Evolutionary conservation across 1,140 invertebrate species (phyloP).

Genomic region (Stratiolaelaps scimitus): DNA sequence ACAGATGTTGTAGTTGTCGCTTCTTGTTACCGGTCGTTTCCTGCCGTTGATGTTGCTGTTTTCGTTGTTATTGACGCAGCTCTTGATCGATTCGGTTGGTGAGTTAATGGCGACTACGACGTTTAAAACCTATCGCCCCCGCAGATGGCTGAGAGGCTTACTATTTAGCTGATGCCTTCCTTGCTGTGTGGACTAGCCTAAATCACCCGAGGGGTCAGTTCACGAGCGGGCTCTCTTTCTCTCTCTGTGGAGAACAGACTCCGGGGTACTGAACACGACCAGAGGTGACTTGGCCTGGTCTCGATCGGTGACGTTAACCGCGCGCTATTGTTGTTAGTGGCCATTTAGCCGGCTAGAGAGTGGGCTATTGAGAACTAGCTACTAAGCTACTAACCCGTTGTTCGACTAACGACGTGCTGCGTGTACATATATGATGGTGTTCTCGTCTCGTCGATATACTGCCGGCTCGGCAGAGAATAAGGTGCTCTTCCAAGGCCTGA

Average conservation of each 20-base stretch:
- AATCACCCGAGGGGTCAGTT: too few relatives aligned
- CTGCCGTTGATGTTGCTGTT: too few relatives aligned
- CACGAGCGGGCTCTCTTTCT: too few relatives aligned
- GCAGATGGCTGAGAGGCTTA: conserved; percentile 20
- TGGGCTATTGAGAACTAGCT: conserved; percentile 14
- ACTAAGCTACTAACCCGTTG: conserved; percentile 11
- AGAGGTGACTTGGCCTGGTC: background rate
- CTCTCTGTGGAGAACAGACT: too few relatives aligned
- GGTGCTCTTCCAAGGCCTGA: conserved; percentile 25
- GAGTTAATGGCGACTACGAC: background rate
- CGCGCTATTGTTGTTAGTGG: background rate
- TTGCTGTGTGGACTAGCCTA: too few relatives aligned
- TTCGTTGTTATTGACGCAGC: too few relatives aligned
- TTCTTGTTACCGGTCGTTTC: too few relatives aligned
- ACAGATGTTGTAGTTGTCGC: too few relatives aligned
- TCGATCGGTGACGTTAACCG: background rate
- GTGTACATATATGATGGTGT: too few relatives aligned
- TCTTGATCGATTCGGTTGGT: background rate
- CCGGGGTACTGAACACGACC: background rate
- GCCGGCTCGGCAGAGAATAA: conserved; percentile 2
- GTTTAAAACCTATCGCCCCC: conserved; percentile 26
- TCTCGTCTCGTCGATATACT: too few relatives aligned
- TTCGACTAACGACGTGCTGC: conserved; percentile 3
- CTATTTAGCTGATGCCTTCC: too few relatives aligned
- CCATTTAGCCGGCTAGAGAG: background rate